Percentiles rank a stretch among this genome's conserved stretches.
phyloP scores from a whole-genome alignment of 2,113 vertebrate genomes.

The Gobius niger region DNA sequence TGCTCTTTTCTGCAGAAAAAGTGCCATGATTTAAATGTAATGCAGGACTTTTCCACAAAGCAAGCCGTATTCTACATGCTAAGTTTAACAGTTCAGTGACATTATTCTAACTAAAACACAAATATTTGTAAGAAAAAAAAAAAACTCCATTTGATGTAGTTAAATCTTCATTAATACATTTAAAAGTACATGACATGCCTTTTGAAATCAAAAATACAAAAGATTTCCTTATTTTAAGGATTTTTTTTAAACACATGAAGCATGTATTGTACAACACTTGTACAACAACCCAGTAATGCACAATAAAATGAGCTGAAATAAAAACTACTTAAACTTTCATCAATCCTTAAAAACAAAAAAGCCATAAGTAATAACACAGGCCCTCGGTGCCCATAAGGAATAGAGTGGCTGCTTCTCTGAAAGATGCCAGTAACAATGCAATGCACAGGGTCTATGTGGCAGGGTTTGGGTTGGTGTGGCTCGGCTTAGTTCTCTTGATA shows the following conservation, averaged over 20 bases:
- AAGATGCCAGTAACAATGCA: slow-evolving; percentile 32
- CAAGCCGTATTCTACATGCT: slow-evolving; percentile 97
- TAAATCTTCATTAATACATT: slow-evolving; percentile 99
- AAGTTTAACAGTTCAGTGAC: slow-evolving; percentile 91
- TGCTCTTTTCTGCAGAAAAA: slow-evolving; percentile 87
- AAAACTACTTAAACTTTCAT: slow-evolving; percentile 80
- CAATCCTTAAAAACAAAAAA: slow-evolving; percentile 77
- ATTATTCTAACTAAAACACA: slow-evolving; percentile 89
- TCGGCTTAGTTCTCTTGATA: slow-evolving; percentile 23
- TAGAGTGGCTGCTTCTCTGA: slow-evolving; percentile 45
- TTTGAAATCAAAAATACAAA: slow-evolving; percentile 99
- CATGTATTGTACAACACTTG: slow-evolving; percentile 93
- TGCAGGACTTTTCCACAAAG: slow-evolving; percentile 89
- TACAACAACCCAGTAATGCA: slow-evolving; percentile 98
- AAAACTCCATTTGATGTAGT: slow-evolving; percentile 89
- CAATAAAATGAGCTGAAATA: slow-evolving; percentile 91
- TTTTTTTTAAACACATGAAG: slow-evolving; percentile 86
- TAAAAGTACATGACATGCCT: slow-evolving; percentile 98
- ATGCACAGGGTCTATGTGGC: not conserved
- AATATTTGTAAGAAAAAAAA: slow-evolving; percentile 87
- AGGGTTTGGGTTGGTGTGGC: slow-evolving; percentile 2
- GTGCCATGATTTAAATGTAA: slow-evolving; percentile 86
- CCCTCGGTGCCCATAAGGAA: slow-evolving; percentile 79
- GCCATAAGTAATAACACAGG: slow-evolving; percentile 84
- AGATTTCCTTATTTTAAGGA: slow-evolving; percentile 95